Conservation (phyloP, 2,888 invertebrate species). For the Bombylius discolor region DNA sequence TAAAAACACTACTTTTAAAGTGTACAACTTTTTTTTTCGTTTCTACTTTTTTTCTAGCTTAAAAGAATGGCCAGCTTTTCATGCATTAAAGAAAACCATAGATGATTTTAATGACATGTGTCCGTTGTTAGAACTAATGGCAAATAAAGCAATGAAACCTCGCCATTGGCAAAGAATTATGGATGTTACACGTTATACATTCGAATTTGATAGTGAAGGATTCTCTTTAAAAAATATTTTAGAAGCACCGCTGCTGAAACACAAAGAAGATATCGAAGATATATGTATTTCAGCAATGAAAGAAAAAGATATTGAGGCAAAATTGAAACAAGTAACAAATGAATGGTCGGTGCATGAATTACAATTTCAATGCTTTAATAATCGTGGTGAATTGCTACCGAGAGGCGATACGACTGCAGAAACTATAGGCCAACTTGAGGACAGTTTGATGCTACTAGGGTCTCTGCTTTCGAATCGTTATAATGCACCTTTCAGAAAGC, state of each 20-base stretch:
- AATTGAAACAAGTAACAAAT: constrained; percentile 83
- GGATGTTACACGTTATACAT: constrained; percentile 74
- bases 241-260: constrained; percentile 84
- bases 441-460: constrained; percentile 92
- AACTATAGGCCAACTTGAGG: constrained; percentile 87
- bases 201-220: constrained; percentile 86
- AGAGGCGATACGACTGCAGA: constrained; percentile 91
- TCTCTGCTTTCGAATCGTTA: constrained; percentile 90
- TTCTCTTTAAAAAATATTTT: constrained; percentile 89
- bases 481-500: constrained; percentile 91
- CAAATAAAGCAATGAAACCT: constrained; percentile 94
- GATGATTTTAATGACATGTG: constrained; percentile 98
- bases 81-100: constrained; percentile 87
- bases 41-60: constrained; percentile 32
- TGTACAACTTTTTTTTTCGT: background rate
- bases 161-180: constrained; percentile 94
- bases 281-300: constrained; percentile 97
- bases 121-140: constrained; percentile 88
- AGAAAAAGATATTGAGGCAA: constrained; percentile 94
- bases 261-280: constrained; percentile 96
- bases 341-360: constrained; percentile 92
- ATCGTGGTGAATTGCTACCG: constrained; percentile 79
- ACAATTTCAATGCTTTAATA: constrained; percentile 90
- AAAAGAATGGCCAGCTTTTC: constrained; percentile 95
- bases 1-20: background rate